A percentile compares a stretch with the other conserved stretches of the same genome.
Conservation (phyloP, 2,113 vertebrate species). For the Muscicapa adusta region DNA sequence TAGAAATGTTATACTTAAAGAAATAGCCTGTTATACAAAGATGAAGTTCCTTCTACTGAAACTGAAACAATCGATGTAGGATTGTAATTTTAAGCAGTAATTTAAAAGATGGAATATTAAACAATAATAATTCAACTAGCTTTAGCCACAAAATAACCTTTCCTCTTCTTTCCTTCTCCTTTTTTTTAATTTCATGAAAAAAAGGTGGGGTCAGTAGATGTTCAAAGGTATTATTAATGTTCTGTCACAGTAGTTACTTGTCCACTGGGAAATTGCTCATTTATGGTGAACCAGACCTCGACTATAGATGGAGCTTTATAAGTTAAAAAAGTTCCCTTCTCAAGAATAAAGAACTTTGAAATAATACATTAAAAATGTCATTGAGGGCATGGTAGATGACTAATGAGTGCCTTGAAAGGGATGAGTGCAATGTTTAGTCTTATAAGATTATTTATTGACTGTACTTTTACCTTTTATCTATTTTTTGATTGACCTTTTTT, state of each 20-base stretch:
- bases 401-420: constrained; percentile 51
- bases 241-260: background rate
- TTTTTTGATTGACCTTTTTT: constrained; percentile 58
- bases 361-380: constrained; percentile 12
- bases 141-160: background rate
- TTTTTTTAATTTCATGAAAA: background rate
- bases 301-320: background rate
- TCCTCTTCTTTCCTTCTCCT: background rate
- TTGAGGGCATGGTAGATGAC: constrained; percentile 8
- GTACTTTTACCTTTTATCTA: constrained; percentile 31
- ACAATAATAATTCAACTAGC: background rate
- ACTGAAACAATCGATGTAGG: background rate
- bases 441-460: constrained; percentile 60
- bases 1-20: background rate
- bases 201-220: background rate
- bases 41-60: background rate
- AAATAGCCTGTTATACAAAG: background rate
- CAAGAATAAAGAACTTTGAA: constrained; percentile 23
- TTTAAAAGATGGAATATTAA: background rate
- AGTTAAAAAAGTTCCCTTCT: background rate
- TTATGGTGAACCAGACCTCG: background rate
- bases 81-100: background rate
- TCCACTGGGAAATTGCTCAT: constrained; percentile 4
- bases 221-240: constrained; percentile 29
- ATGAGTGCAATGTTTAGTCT: constrained; percentile 35